Evolutionary conservation across 92 coral and sea anemone species (phyloP), one percentile per base, ranked within the genome.

Genomic region (Galaxea fascicularis): DNA sequence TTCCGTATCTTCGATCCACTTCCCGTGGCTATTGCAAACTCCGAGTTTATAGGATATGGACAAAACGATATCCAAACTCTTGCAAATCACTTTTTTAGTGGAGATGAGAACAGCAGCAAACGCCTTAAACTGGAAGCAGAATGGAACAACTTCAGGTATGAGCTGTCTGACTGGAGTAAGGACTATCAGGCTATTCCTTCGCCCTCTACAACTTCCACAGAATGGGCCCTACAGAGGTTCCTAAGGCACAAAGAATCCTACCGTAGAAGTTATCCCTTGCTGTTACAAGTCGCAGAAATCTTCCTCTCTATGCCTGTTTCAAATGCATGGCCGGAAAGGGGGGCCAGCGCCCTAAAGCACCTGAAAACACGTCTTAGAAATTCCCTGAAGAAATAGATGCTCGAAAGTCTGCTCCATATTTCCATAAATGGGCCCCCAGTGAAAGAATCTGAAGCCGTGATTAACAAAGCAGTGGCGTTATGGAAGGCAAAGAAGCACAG

Each of bases 71-170:
- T n/a, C n/a, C n/a, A n/a, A n/a, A n/a, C n/a, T n/a, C n/a, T n/a
- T n/a, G n/a, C n/a, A n/a, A n/a, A n/a, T n/a, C n/a, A n/a, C n/a
- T n/a, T n/a, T n/a, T n/a, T n/a, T n/a, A n/a, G n/a, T n/a, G n/a
- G n/a, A n/a, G n/a, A n/a, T n/a, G n/a, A 85, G 65, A 77, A 85
- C 76, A 51, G 82, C 73, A 59, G 74, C 73, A 78, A 85, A 76
- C 81, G 67, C 65, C 77, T 75, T 52, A 71, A 77, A 77, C 71
- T 85, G 69, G 82, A 59, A 64, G 78, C 81, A 41, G 82, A 84
- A 74, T 85, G 89, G 84, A 69, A 67, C 63, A 86, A 86, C 59
- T 86, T 86, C 71, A 86, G 78, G 79, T 85, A 77, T 78, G 82
- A 85, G 64, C 78, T 85, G 58, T 59, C 82, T 53, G 76, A 85